Base-by-base conservation (phyloP, 2,888 invertebrate genomes). In the Phorcus lineatus region DNA sequence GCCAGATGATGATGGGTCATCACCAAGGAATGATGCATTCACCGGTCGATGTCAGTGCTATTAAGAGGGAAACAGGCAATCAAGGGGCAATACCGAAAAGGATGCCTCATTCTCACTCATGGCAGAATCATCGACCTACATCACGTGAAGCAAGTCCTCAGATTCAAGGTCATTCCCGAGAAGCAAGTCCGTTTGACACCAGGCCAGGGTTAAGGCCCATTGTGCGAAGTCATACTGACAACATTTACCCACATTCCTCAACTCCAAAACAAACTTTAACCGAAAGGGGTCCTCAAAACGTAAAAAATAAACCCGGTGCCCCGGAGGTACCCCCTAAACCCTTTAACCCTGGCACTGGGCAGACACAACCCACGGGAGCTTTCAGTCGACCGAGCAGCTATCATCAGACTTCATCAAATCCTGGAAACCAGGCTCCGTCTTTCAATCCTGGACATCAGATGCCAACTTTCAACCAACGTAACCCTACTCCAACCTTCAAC, bases 251-350 rank as follows among this genome's bases (percentile, higher is more conserved):
- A 13, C 55, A 52, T 22, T 70, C 66, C 13, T 54, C 77, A 47
- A 70, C 74, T 70, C 75, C 79, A 66, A 78, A 81, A 81, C 78
- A 85, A 86, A 86, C 87, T 88, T 89, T 88, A 84, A 80, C 80
- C 79, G 86, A 84, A 85, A 84, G 88, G 87, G 87, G 88, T 83
- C 86, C 85, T 84, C 82, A 82, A 85, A 84, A 84, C 81, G 81
- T 78, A 84, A 86, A 54, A 82, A 84, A 74, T 55, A 66, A 47
- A 67, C 77, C 82, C 66, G 84, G 83, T 80, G 81, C 82, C 80
- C 82, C 81, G 78, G 83, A 82, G 86, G 85, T 83, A 83, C 86
- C 87, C 84, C 84, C 76, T 31, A 80, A 80, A 36, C 55, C 77
- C 24, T 66, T 67, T 31, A 57, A 83, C 47, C 75, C 82, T 76